Percentiles rank a stretch among this genome's conserved stretches.
Conservation (phyloP, 1,140 invertebrate genomes). For the Lepidurus apus region DNA sequence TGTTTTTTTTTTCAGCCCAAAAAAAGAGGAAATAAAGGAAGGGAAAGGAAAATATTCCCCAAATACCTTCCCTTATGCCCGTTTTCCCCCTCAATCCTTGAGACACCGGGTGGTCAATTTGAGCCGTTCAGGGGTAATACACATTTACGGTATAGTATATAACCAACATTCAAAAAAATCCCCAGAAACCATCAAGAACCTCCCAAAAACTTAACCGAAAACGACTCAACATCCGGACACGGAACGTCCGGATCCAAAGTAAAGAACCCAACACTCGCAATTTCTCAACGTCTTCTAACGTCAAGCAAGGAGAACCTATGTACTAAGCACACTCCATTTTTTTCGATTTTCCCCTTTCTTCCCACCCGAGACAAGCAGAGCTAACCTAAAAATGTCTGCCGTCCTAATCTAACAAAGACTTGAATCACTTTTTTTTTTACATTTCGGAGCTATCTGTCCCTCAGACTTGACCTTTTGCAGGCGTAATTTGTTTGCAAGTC, state of each 20-base stretch:
- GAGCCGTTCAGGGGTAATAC: not conserved
- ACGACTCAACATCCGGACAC: conserved; percentile 2
- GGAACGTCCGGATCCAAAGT: not conserved
- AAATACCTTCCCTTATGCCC: not conserved
- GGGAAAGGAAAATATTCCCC: not conserved
- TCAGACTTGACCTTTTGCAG: no score
- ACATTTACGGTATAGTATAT: not conserved
- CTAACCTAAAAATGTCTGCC: no score
- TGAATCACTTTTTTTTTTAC: no score
- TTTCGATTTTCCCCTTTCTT: no score
- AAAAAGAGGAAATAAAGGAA: not conserved
- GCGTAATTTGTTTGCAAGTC: no score
- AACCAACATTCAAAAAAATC: no score
- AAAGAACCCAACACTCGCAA: not conserved
- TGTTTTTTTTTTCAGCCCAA: not conserved
- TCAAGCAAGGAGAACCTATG: not conserved
- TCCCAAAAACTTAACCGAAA: not conserved
- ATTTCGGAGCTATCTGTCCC: no score
- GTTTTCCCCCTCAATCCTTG: conserved; percentile 3
- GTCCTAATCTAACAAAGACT: no score
- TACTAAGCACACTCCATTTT: no score
- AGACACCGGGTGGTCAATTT: conserved; percentile 7
- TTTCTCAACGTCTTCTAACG: not conserved
- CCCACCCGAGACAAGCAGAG: no score
- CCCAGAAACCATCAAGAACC: no score